These are phyloP conservation scores for Platycheirus rosarum DNA, from an alignment of 2,888 invertebrate genomes.

Conservation along the genomic window DNA sequence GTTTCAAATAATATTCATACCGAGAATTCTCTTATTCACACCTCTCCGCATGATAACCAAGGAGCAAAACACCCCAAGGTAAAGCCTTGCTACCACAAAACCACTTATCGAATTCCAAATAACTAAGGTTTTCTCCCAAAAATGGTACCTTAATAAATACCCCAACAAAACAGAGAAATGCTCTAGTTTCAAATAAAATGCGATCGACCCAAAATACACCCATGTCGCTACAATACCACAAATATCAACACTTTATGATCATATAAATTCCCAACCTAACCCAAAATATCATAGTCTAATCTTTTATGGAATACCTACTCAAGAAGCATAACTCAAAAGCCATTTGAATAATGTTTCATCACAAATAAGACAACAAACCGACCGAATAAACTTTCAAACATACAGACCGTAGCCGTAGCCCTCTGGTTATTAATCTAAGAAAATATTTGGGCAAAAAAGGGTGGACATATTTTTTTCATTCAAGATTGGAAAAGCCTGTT, in stretches of 20 bases:
- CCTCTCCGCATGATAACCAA: too few relatives aligned
- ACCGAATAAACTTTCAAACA: conserved; percentile 10
- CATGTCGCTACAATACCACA: too few relatives aligned
- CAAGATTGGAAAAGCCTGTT: too few relatives aligned
- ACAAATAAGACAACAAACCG: too few relatives aligned
- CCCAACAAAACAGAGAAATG: neutral
- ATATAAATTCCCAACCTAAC: conserved; percentile 53
- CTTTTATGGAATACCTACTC: too few relatives aligned
- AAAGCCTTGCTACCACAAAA: conserved; percentile 7
- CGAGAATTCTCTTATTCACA: neutral
- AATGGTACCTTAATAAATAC: neutral
- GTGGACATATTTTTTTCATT: neutral
- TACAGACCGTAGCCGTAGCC: conserved; percentile 8
- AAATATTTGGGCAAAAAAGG: conserved; percentile 36
- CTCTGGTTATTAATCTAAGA: conserved; percentile 47
- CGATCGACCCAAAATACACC: too few relatives aligned
- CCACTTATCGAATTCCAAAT: conserved; percentile 38
- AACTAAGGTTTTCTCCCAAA: neutral
- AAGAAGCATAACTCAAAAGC: too few relatives aligned
- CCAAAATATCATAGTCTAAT: too few relatives aligned
- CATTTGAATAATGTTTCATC: too few relatives aligned
- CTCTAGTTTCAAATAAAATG: too few relatives aligned
- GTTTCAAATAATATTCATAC: conserved; percentile 1
- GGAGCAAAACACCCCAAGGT: neutral
- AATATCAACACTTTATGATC: conserved; percentile 64